Evolutionary conservation across 2,113 vertebrate genomes (phyloP).

Genomic region (Phainopepla nitens): DNA sequence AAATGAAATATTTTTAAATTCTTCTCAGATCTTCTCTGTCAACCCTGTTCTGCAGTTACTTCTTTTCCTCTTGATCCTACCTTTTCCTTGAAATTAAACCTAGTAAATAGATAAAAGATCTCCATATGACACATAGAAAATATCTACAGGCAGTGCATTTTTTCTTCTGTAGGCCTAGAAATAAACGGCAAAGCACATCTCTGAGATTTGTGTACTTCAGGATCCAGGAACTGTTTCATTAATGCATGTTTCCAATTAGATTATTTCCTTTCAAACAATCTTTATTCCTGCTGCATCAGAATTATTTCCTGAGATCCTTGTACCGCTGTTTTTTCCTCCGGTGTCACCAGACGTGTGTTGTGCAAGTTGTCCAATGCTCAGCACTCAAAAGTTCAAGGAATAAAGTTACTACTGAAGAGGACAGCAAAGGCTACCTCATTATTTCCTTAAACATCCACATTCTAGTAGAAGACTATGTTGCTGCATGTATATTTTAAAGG

Average conservation of each 20-base stretch:
- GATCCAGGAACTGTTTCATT: not conserved
- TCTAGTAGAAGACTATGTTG: not conserved
- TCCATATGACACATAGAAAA: not conserved
- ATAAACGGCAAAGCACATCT: not conserved
- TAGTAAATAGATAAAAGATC: not conserved
- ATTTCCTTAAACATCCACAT: not conserved
- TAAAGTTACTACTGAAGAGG: not conserved
- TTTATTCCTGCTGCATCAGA: not conserved
- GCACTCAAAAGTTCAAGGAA: not conserved
- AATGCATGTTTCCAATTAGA: not conserved
- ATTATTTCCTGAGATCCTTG: not conserved
- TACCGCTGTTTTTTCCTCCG: not conserved
- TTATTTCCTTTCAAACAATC: not conserved
- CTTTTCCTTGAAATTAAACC: not conserved
- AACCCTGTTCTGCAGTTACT: not conserved
- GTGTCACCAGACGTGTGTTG: fast-evolving
- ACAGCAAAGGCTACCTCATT: not conserved
- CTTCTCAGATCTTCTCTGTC: not conserved
- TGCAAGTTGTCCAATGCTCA: not conserved
- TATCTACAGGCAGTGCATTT: not conserved
- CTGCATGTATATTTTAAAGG: not conserved
- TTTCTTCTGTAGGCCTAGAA: not conserved
- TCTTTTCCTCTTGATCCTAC: not conserved
- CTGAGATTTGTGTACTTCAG: not conserved
- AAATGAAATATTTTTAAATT: not conserved